Base-by-base conservation (phyloP, 2,888 invertebrate genomes). In the Drosophila parthenogenetica region DNA sequence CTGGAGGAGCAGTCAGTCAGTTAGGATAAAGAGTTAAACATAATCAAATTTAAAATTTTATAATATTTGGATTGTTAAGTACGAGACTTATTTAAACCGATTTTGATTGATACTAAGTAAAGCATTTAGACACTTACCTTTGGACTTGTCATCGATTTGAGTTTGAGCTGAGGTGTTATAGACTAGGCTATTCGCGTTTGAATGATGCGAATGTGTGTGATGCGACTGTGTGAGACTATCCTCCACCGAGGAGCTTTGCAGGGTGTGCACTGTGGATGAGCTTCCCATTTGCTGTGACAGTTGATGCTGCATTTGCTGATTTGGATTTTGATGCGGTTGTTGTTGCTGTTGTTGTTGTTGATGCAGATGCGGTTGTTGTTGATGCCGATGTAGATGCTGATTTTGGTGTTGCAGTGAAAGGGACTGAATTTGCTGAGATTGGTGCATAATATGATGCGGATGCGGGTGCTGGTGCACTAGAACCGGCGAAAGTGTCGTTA, bases 401-500 rank as follows among this genome's bases (percentile, higher is more conserved):
- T 48, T 55, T 58, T 58, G 64, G 43, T 66, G 50, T 73, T 53
- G 71, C 43, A 69, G 69, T 49, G 69, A 63, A 14, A 58, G 60
- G 40, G 69, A 51, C 51, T 49, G 48, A 49, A 16, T 32, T 49
- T 71, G 66, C 51, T 46, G 66, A 22, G 58, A 32, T 55, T 76
- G 69, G 50, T 77, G 69, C 17, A 70, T 54, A 51, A 69, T 61
- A 50, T 82, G 85, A 39, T 74, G 77, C 48, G 57, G 64, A 25
- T 83, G 74, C 35, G 81, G 88, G 45, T 84, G 67, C 53, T 61
- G 80, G 22, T 74, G 73, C 17, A 72, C 43, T 25, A 71, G 14
- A 55, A 62, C 66, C 71, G 89, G 83, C 73, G 89, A 79, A 71
- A 89, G 73, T 79, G 90, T 62, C 74, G 90, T 66, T 77, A 90